Evolutionary conservation across 2,888 invertebrate genomes (phyloP), one percentile per base, ranked within the genome.

Genomic region (Schizaphis graminum): DNA sequence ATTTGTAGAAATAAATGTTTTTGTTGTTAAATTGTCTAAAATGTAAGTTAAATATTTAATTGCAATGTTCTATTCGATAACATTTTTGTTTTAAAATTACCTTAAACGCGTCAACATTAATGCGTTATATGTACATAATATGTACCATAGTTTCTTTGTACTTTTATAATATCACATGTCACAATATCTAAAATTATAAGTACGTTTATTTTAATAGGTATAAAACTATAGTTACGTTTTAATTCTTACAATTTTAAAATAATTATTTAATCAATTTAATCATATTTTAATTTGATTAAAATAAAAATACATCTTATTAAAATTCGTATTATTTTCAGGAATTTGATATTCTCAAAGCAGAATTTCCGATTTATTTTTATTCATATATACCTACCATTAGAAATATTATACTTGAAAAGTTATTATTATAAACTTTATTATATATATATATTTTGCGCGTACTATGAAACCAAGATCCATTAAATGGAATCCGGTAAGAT

Each of bases 401-500:
- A 13, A 49, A 67, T 90, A 67, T 41, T 67, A 90, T 49, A n/a
- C 67, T 35, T 21, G 35, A 35, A 67, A 49, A 47, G 49, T 67
- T 90, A 90, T 67, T 90, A 49, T 67, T 47, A 21, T 47, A 47
- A 47, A 67, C n/a, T 47, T 24, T 47, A 90, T 47, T 24, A 35
- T n/a, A 89, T 26, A 89, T 88, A 57, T 44, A 77, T 77, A 77
- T 35, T n/a, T 13, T 35, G 35, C 7, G 21, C 21, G 57, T n/a
- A 21, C 47, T 77, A 13, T 77, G 67, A 90, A 67, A 90, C 24
- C 47, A 47, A 49, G 35, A 49, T 35, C 49, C 67, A 24, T 90
- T 90, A 77, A 67, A 90, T 90, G 47, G 57, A 90, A 47, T 67
- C 24, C 67, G 24, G 61, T 57, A 89, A 88, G 57, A 89, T 28